Percentiles rank a stretch among this genome's conserved stretches.
Evolutionary conservation across 1,140 invertebrate genomes (phyloP).

Genomic region (Sinonovacula constricta): DNA sequence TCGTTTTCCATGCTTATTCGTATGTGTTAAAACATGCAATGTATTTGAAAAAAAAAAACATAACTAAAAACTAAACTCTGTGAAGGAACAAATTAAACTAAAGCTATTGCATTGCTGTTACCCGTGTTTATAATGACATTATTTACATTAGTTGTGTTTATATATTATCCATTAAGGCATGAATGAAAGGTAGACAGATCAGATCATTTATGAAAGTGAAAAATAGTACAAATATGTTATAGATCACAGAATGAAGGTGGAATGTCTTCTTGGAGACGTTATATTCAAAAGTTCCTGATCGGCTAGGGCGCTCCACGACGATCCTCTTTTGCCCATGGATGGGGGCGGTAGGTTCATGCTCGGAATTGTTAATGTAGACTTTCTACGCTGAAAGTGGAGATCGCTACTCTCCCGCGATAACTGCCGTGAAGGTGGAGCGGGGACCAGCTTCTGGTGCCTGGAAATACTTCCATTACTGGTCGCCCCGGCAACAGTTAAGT

Average conservation of each 20-base stretch:
- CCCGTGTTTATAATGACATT: no score
- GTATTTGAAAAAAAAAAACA: no score
- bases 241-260: conserved; percentile 62
- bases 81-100: no score
- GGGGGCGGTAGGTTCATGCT: background rate
- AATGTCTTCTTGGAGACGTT: conserved; percentile 60
- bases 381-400: conserved; percentile 3
- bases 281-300: conserved; percentile 59
- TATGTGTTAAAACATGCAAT: no score
- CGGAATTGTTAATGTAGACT: background rate
- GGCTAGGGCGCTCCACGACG: conserved; percentile 36
- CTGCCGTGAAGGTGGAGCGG: background rate
- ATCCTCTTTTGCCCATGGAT: background rate
- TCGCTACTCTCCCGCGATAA: background rate
- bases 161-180: no score
- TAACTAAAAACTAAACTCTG: no score
- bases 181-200: no score
- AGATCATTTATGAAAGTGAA: no score
- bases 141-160: no score
- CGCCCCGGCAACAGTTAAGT: background rate
- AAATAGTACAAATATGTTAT: no score
- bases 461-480: background rate
- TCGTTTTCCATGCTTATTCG: no score
- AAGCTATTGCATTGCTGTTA: no score
- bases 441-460: background rate